phyloP scores from a whole-genome alignment of 2,797 vertebrate species.

The Nothura maculosa region DNA sequence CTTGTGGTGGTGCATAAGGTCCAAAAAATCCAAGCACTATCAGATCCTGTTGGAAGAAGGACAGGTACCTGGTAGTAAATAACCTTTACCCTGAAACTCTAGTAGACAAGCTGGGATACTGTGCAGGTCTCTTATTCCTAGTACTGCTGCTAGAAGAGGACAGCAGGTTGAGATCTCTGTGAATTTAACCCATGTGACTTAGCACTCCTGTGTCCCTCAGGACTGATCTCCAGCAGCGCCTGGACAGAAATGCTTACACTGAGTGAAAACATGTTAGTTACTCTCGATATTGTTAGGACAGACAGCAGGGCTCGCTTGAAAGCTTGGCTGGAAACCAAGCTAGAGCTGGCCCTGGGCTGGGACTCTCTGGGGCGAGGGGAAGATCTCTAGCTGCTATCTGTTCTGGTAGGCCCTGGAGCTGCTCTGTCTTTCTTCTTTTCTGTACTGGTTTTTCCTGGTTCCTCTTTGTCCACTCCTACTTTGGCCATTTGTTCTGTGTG shows the following conservation, averaged over 20 bases:
- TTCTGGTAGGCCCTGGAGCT: not conserved
- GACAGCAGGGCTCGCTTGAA: not conserved
- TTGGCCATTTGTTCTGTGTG: not conserved
- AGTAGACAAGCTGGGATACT: not conserved
- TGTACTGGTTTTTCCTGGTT: not conserved
- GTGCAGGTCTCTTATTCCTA: not conserved
- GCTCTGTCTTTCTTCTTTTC: not conserved
- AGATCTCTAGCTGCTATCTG: accelerated
- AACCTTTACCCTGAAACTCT: accelerated
- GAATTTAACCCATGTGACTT: not conserved
- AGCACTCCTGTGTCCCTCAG: not conserved
- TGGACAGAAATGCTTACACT: not conserved
- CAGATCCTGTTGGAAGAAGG: not conserved
- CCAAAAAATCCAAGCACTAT: not conserved
- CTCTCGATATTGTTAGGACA: not conserved
- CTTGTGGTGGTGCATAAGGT: not conserved
- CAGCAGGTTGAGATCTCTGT: not conserved
- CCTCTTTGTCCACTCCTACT: not conserved
- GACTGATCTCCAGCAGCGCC: accelerated
- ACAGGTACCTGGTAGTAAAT: not conserved
- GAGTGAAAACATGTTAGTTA: not conserved
- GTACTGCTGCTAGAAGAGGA: not conserved
- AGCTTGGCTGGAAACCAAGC: not conserved
- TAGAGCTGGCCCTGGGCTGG: accelerated
- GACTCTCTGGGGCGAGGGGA: no score